A percentile compares a stretch with the other conserved stretches of the same genome.
phyloP scores from a whole-genome alignment of 2,888 invertebrate species.

The Cephonodes hylas region DNA sequence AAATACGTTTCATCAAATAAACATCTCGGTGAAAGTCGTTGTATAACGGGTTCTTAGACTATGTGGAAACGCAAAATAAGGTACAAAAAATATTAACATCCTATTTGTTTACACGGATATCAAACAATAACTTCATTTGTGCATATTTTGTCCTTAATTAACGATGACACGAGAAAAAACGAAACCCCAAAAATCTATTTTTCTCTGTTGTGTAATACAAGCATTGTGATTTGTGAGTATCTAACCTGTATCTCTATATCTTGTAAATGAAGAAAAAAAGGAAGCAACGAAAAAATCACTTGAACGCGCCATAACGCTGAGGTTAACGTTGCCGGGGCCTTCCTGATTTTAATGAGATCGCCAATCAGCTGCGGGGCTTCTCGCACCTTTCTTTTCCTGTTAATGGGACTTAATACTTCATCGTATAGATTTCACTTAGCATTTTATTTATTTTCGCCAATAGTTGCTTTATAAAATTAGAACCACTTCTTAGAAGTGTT shows the following conservation, averaged over 20 bases:
- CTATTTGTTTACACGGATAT: too few species aligned
- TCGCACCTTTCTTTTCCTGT: conserved; percentile 30
- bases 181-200: background rate
- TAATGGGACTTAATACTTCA: conserved; percentile 8
- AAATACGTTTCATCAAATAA: too few species aligned
- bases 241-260: background rate
- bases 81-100: too few species aligned
- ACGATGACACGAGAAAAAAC: background rate
- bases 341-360: conserved; percentile 75
- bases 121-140: background rate
- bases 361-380: conserved; percentile 50
- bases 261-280: conserved; percentile 2
- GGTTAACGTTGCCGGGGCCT: conserved; percentile 53
- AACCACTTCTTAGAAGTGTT: too few species aligned
- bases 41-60: too few species aligned
- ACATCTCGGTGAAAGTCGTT: too few species aligned
- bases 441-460: background rate
- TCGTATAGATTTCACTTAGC: background rate
- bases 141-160: background rate
- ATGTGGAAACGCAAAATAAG: too few species aligned
- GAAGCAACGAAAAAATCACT: background rate
- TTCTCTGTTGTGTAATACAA: background rate
- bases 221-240: background rate
- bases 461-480: too few species aligned
- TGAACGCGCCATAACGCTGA: conserved; percentile 34